A percentile compares a stretch with the other conserved stretches of the same genome.
Evolutionary conservation across 2,888 invertebrate genomes (phyloP).

Genomic region (Platypus cylindrus): DNA sequence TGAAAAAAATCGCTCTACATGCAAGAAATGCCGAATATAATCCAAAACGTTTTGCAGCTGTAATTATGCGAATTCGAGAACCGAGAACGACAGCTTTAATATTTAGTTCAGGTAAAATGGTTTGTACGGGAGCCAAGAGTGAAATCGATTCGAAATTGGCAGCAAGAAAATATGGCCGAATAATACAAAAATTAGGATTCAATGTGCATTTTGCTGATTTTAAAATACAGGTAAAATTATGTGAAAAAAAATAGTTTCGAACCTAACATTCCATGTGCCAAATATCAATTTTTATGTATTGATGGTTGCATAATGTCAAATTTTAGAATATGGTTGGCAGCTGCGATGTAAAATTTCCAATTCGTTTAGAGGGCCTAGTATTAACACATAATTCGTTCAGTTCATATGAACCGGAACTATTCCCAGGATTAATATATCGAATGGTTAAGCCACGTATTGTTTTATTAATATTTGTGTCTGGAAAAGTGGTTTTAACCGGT

Average conservation of each 20-base stretch:
- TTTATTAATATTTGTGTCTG: conserved; percentile 71
- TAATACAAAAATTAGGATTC: conserved; percentile 71
- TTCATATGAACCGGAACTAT: conserved; percentile 72
- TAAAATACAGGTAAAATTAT: conserved; percentile 54
- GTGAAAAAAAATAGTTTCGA: not conserved
- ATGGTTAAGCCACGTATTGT: conserved; percentile 75
- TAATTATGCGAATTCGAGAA: conserved; percentile 91
- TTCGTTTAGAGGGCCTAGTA: conserved; percentile 52
- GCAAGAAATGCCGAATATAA: conserved; percentile 99
- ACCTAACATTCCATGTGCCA: not conserved
- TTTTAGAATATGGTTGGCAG: conserved; percentile 66
- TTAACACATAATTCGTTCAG: conserved; percentile 69
- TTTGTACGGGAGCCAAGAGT: conserved; percentile 76
- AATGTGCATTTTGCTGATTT: conserved; percentile 65
- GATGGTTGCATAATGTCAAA: conserved; percentile 1
- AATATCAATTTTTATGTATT: conserved; percentile 2
- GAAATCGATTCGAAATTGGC: conserved; percentile 68
- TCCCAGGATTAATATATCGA: conserved; percentile 72
- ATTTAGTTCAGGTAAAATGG: conserved; percentile 79
- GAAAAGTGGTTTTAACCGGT: conserved; percentile 72
- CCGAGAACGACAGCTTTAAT: conserved; percentile 78
- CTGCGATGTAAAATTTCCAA: conserved; percentile 78
- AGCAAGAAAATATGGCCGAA: conserved; percentile 69
- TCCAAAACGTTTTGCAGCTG: conserved; percentile 97
- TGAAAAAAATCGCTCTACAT: conserved; percentile 94